These are phyloP conservation scores for Carpatolechia fugitivella DNA, from an alignment of 2,888 invertebrate species.

Conservation along the genomic window DNA sequence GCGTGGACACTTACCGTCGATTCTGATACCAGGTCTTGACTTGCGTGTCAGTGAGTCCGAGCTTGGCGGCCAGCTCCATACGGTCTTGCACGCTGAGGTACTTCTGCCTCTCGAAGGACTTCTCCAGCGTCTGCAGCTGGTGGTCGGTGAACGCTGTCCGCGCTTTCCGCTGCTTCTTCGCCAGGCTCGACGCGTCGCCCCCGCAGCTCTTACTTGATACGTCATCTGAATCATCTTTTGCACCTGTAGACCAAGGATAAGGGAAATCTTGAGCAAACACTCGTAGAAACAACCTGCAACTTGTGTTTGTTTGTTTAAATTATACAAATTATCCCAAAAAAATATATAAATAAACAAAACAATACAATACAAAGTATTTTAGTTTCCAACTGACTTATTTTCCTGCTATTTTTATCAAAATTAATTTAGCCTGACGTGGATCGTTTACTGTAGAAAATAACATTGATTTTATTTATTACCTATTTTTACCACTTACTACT, in stretches of 20 bases:
- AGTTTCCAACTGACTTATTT: no score
- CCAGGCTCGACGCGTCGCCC: conserved; percentile 74
- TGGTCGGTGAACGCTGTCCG: conserved; percentile 99
- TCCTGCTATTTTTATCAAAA: no score
- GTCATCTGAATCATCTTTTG: conserved; percentile 90
- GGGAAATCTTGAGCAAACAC: no score
- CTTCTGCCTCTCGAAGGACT: conserved; percentile 98
- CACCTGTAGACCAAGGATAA: conserved; percentile 76
- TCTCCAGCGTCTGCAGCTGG: conserved; percentile 96
- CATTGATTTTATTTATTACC: no score
- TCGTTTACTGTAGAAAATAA: no score
- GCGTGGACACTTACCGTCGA: conserved; percentile 86
- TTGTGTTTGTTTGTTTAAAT: no score
- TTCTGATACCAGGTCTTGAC: conserved; percentile 99
- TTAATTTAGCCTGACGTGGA: no score
- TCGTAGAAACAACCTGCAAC: no score
- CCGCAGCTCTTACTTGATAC: conserved; percentile 79
- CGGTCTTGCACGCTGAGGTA: conserved; percentile 98
- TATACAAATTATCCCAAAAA: no score
- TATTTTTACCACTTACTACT: no score
- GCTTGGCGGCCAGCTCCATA: conserved; percentile 97
- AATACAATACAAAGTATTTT: no score
- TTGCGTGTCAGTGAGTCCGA: conserved; percentile 98
- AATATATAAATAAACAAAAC: no score
- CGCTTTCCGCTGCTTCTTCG: conserved; percentile 97